Base-by-base conservation (phyloP, 2,888 invertebrate genomes). In the Drosophila hawaiiensis region DNA sequence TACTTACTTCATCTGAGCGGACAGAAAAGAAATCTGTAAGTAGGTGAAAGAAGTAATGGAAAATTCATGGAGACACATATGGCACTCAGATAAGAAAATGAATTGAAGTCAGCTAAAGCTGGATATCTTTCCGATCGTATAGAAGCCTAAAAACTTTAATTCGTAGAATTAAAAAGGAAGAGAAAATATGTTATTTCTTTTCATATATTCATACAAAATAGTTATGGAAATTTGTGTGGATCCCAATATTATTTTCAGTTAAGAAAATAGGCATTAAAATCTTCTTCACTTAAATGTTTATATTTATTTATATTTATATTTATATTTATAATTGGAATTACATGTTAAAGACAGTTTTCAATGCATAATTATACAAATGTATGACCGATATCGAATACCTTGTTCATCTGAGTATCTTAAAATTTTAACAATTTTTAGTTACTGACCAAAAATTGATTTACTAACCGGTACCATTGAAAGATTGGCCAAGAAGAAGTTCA, bases 401-500 rank as follows among this genome's bases (percentile, higher is more conserved):
- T n/a, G n/a, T 10, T 41, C 41, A n/a, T 41, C 12, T 41, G 12
- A 10, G 4, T 10, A 41, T 41, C n/a, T n/a, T n/a, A n/a, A n/a
- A 12, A 3, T n/a, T 6, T 25, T 16, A 59, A 47, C 47, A 25
- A 4, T 49, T 35, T 33, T 47, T 25, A 35, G 29, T 31, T 14
- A 37, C 33, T 60, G 25, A 37, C 54, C 55, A 33, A 69, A 68
- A 37, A 54, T 41, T 29, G 25, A 55, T 28, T 49, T 49, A 14
- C 19, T 58, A 25, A 14, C 33, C 14, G 29, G 9, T 41, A 62
- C 41, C 25, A 41, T 9, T 28, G 16, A 25, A 33, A 53, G 39
- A 31, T 37, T 31, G 59, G 14, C 43, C 29, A 61, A 49, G 28
- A 31, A 33, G 28, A 47, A 55, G 61, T 73, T 67, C 60, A 68